Conservation (phyloP, 2,888 invertebrate genomes). For the Incurvaria masculella region DNA sequence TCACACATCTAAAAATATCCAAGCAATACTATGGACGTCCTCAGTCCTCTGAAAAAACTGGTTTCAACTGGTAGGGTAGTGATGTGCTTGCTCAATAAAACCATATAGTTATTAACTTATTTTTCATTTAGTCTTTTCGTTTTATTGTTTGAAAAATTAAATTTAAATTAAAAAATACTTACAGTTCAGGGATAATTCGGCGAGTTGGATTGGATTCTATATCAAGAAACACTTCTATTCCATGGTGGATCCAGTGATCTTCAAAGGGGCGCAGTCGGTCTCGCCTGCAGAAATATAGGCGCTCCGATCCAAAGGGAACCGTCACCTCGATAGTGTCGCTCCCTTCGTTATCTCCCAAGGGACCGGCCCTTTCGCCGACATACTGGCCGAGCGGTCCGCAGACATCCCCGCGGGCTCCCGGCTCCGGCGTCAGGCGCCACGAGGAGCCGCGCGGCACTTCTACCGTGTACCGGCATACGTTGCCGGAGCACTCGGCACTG, state of each 20-base stretch:
- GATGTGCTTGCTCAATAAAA: background rate
- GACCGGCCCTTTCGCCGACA: conserved; percentile 22
- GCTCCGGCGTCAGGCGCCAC: conserved; percentile 38
- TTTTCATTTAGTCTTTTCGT: conserved; percentile 2
- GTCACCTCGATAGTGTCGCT: conserved; percentile 27
- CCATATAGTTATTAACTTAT: background rate
- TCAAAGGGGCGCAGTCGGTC: conserved; percentile 27
- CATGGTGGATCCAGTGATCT: conserved; percentile 53
- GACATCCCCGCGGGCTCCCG: conserved; percentile 27
- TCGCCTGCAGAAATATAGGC: conserved; percentile 37
- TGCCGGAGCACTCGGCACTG: conserved; percentile 26
- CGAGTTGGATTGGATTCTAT: conserved; percentile 3
- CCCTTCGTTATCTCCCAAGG: conserved; percentile 27
- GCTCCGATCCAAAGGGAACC: conserved; percentile 27
- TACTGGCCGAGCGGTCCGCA: conserved; percentile 40
- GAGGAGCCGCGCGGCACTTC: conserved; percentile 41
- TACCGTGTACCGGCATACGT: background rate
- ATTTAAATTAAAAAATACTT: conserved; percentile 1
- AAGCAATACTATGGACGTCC: no score
- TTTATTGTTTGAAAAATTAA: conserved; percentile 1
- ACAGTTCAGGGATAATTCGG: conserved; percentile 5
- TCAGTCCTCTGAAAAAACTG: no score
- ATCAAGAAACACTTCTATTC: conserved; percentile 37
- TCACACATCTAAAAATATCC: no score
- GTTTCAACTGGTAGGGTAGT: no score